Percentiles rank a stretch among this genome's conserved stretches.
phyloP scores from a whole-genome alignment of 2,797 vertebrate species.

The Xyrichtys novacula region DNA sequence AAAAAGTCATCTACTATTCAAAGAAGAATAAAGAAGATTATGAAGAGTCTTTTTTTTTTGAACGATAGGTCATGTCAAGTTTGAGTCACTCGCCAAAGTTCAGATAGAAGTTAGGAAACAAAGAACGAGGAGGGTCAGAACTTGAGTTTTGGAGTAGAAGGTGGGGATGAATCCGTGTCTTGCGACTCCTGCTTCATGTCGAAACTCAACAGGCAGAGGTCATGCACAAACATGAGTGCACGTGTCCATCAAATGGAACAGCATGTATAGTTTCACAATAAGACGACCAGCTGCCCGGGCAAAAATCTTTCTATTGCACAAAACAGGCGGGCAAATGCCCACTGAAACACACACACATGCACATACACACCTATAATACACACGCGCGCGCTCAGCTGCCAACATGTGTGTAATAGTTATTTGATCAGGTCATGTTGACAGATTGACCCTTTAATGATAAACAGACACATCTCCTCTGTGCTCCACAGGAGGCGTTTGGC shows the following conservation, averaged over 20 bases:
- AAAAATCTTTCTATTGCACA: conserved; percentile 51
- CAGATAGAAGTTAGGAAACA: background rate
- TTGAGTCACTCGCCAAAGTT: no score
- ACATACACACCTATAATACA: conserved; percentile 10
- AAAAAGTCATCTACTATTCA: no score
- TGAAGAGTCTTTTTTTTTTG: no score
- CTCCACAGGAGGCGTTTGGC: conserved; percentile 41
- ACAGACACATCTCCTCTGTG: conserved; percentile 62
- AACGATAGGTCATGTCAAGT: no score
- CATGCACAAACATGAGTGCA: background rate
- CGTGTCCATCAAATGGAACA: conserved; percentile 39
- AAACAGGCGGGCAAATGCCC: conserved; percentile 40
- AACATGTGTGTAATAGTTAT: conserved; percentile 74
- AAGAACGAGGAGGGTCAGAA: background rate
- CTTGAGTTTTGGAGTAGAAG: background rate
- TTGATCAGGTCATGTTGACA: conserved; percentile 83
- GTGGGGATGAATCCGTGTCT: background rate
- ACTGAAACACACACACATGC: conserved; percentile 20
- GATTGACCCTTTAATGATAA: conserved; percentile 70
- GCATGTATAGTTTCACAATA: conserved; percentile 53
- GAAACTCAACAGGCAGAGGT: conserved; percentile 23
- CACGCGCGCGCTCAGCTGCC: conserved; percentile 42
- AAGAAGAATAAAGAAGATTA: no score
- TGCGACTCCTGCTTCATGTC: conserved; percentile 1
- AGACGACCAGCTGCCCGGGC: conserved; percentile 36